Conservation (phyloP, 2,113 vertebrate species). For the Passer montanus region DNA sequence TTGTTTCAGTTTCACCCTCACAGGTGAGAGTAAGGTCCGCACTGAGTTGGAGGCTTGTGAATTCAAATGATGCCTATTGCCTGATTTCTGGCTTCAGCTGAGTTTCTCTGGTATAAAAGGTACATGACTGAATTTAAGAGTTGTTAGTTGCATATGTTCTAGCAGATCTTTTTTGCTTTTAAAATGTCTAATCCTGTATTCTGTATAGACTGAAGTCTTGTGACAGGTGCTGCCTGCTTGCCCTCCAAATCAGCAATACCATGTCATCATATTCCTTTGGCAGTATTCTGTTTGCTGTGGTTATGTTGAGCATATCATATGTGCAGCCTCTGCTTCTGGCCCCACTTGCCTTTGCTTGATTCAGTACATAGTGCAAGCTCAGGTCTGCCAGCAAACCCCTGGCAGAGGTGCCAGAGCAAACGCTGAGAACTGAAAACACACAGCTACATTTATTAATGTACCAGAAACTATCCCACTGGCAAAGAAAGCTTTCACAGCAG, state of each 20-base stretch:
- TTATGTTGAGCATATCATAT: background rate
- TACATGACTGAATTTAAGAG: background rate
- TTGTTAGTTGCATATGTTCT: background rate
- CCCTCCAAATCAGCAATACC: background rate
- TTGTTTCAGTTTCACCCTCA: background rate
- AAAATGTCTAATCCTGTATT: background rate
- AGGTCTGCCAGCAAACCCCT: background rate
- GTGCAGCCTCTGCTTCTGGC: background rate
- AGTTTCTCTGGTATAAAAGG: background rate
- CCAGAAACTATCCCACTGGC: background rate
- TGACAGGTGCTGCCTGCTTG: background rate
- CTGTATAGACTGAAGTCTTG: background rate
- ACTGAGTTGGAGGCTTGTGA: background rate
- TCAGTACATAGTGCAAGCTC: background rate
- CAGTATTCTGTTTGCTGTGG: background rate
- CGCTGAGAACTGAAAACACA: background rate
- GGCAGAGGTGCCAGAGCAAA: background rate
- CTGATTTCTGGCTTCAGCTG: background rate
- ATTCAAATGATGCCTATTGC: background rate
- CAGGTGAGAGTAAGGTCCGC: background rate
- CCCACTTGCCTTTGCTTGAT: background rate
- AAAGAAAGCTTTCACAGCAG: slow-evolving; percentile 48
- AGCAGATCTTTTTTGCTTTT: background rate
- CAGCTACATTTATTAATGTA: background rate
- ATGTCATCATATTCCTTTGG: background rate